Percentiles rank a stretch among this genome's conserved stretches.
phyloP scores from a whole-genome alignment of 2,797 vertebrate genomes.

The Takifugu ocellatus region DNA sequence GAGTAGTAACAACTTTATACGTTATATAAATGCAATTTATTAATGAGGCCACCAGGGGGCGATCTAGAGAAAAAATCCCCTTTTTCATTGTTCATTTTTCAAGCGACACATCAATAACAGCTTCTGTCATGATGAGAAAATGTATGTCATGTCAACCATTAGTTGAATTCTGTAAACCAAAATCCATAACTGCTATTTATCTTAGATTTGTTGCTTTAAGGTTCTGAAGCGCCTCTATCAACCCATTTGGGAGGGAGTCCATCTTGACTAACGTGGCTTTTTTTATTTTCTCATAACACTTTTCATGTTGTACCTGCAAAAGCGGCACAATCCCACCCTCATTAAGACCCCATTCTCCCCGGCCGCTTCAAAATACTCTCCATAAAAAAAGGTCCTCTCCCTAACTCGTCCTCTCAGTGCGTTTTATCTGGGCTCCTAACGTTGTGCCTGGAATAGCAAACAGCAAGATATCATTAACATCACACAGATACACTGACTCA shows the following conservation, averaged over 20 bases:
- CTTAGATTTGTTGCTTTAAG: constrained; percentile 14
- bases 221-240: neutral
- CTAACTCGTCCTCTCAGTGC: constrained; percentile 31
- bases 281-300: constrained; percentile 12
- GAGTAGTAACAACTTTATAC: too few relatives aligned
- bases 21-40: too few relatives aligned
- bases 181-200: constrained; percentile 8
- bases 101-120: neutral
- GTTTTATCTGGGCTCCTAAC: constrained; percentile 27
- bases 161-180: neutral
- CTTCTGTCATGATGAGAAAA: neutral
- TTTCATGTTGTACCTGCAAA: constrained; percentile 30
- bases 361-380: constrained; percentile 9
- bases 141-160: neutral
- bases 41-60: too few relatives aligned
- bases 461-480: constrained; percentile 38
- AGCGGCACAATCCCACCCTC: constrained; percentile 39
- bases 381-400: constrained; percentile 48
- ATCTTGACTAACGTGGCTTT: constrained; percentile 47
- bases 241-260: neutral
- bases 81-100: too few relatives aligned
- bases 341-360: constrained; percentile 17
- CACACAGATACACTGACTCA: constrained; percentile 23
- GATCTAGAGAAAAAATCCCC: too few relatives aligned
- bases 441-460: constrained; percentile 52